Conservation (phyloP, 64 coral and sea anemone species). For the Pocillopora damicornis region DNA sequence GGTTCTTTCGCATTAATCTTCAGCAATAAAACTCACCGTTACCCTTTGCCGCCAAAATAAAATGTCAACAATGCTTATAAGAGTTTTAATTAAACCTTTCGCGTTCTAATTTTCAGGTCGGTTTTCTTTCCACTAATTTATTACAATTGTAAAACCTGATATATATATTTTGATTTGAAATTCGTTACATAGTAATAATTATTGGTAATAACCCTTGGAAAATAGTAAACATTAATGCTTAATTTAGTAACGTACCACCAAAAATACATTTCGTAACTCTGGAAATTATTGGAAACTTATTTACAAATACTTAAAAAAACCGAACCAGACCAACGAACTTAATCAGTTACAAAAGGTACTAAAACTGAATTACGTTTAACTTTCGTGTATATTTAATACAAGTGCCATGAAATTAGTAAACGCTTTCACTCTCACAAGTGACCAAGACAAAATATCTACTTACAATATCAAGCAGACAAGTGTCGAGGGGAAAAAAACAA, state of each 20-base stretch:
- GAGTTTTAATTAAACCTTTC: neutral
- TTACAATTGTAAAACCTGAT: neutral
- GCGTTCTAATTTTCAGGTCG: neutral
- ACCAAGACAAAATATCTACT: no score
- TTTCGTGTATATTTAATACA: neutral
- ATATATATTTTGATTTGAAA: neutral
- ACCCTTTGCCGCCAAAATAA: no score
- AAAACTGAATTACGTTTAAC: neutral
- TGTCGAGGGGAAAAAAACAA: no score
- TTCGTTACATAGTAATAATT: neutral
- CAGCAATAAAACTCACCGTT: no score
- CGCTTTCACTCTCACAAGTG: no score
- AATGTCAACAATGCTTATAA: no score
- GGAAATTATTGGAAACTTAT: conserved; percentile 18
- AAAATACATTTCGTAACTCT: conserved; percentile 12
- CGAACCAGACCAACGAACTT: neutral
- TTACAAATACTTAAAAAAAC: conserved; percentile 8
- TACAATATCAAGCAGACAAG: no score
- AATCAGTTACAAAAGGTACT: neutral
- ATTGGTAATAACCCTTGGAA: neutral
- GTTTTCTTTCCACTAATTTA: neutral
- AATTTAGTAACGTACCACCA: conserved; percentile 11
- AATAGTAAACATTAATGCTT: neutral
- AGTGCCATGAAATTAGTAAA: neutral
- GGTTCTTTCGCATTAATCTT: no score